Evolutionary conservation across 2,888 invertebrate genomes (phyloP).

Genomic region (Bombyx huttoni): DNA sequence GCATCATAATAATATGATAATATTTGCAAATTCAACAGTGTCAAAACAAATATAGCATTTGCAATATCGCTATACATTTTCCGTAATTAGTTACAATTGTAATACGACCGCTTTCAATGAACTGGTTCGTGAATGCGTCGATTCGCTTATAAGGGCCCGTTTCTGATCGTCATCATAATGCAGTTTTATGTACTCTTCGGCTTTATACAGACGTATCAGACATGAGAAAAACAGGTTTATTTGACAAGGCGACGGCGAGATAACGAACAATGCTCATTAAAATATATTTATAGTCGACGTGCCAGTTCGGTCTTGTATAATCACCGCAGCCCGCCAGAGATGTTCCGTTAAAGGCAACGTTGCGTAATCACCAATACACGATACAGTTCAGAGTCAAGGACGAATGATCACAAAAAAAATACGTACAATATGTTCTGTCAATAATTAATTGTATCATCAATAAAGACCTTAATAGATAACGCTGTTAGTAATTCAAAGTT

Average conservation of each 20-base stretch:
- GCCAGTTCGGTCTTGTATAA: not conserved
- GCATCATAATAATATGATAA: no score
- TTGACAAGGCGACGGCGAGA: not conserved
- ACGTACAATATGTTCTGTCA: slow-evolving; percentile 4
- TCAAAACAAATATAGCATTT: no score
- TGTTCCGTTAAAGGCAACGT: slow-evolving; percentile 1
- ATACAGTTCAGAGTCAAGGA: slow-evolving; percentile 11
- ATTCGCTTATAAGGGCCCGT: no score
- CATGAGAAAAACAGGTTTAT: not conserved
- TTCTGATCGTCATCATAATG: no score
- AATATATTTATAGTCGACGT: not conserved
- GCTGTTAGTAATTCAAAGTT: no score
- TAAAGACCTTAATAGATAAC: no score
- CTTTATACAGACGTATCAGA: not conserved
- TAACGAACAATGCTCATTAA: not conserved
- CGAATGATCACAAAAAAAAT: slow-evolving; percentile 4
- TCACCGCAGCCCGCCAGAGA: not conserved
- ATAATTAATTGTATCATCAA: not conserved
- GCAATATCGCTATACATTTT: no score
- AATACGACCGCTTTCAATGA: no score
- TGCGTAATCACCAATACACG: slow-evolving; percentile 2
- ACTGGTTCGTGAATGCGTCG: no score
- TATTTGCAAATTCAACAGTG: no score
- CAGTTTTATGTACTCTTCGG: not conserved
- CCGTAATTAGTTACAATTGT: no score